Percentiles rank a stretch among this genome's conserved stretches.
phyloP scores from a whole-genome alignment of 2,113 vertebrate species.

The Varanus komodoensis region DNA sequence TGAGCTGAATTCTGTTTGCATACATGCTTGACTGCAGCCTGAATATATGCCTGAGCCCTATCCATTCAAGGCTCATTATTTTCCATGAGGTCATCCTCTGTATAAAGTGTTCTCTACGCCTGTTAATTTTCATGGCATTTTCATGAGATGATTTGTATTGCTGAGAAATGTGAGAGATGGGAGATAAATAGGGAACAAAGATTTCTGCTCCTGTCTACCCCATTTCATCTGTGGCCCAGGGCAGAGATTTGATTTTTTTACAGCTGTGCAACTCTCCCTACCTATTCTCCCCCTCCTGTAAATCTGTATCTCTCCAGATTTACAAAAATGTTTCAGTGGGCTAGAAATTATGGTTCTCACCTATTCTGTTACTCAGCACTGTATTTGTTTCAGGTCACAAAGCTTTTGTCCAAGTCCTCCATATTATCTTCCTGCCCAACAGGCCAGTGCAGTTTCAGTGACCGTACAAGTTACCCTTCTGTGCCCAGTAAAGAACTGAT shows the following conservation, averaged over 20 bases:
- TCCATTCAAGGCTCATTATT: not conserved
- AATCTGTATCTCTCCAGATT: not conserved
- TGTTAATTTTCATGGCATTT: not conserved
- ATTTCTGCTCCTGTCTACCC: not conserved
- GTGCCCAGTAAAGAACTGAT: slow-evolving; percentile 1
- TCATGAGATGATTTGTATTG: not conserved
- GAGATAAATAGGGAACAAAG: not conserved
- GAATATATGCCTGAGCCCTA: not conserved
- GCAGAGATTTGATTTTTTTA: not conserved
- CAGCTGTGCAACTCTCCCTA: no score
- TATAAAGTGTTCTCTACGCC: not conserved
- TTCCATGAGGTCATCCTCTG: not conserved
- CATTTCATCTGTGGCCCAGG: not conserved
- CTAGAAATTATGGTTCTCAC: not conserved
- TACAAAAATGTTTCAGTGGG: not conserved
- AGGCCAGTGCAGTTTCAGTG: not conserved
- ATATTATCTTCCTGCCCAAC: not conserved
- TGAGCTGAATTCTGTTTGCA: not conserved
- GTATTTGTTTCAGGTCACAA: not conserved
- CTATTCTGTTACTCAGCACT: not conserved
- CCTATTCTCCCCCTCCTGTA: not conserved
- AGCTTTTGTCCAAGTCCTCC: not conserved
- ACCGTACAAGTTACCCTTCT: not conserved
- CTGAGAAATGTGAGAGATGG: not conserved
- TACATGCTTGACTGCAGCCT: not conserved